phyloP scores from a whole-genome alignment of 1,140 invertebrate genomes.

The Drosophila pseudoobscura region DNA sequence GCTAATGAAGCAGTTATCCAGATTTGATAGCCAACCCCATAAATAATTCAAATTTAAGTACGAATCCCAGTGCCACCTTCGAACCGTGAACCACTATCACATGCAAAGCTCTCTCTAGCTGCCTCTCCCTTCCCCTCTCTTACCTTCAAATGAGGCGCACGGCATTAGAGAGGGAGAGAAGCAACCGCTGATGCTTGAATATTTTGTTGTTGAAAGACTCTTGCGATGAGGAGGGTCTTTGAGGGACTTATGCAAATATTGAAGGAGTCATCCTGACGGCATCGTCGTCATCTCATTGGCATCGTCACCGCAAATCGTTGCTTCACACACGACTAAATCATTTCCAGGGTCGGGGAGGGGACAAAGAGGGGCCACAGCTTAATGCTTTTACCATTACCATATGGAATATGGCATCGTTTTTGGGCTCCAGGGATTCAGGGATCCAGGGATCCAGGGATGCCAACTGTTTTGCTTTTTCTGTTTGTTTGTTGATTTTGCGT shows the following conservation, averaged over 20 bases:
- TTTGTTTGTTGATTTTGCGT: slow-evolving; percentile 76
- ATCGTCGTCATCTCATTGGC: slow-evolving; percentile 53
- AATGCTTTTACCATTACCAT: slow-evolving; percentile 79
- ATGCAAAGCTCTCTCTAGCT: too few species aligned
- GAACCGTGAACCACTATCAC: neutral
- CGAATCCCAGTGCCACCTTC: too few species aligned
- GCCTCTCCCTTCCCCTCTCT: neutral
- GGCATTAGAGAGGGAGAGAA: slow-evolving; percentile 44
- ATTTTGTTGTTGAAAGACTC: slow-evolving; percentile 46
- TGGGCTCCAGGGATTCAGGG: neutral
- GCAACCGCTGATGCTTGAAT: slow-evolving; percentile 43
- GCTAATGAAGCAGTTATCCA: neutral
- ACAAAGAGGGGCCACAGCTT: slow-evolving; percentile 49
- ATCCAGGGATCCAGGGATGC: neutral
- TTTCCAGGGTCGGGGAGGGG: slow-evolving; percentile 1
- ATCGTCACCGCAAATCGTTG: slow-evolving; percentile 67
- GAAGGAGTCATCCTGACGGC: slow-evolving; percentile 50
- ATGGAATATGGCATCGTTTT: slow-evolving; percentile 42
- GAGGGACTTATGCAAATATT: slow-evolving; percentile 79
- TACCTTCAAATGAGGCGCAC: slow-evolving; percentile 31
- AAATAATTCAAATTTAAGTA: too few species aligned
- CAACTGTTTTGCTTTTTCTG: slow-evolving; percentile 33
- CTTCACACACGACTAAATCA: slow-evolving; percentile 49
- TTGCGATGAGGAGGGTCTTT: slow-evolving; percentile 44
- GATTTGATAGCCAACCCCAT: too few species aligned